Percentiles rank a stretch among this genome's conserved stretches.
Evolutionary conservation across 2,888 invertebrate species (phyloP).

Genomic region (Nomada fucata): DNA sequence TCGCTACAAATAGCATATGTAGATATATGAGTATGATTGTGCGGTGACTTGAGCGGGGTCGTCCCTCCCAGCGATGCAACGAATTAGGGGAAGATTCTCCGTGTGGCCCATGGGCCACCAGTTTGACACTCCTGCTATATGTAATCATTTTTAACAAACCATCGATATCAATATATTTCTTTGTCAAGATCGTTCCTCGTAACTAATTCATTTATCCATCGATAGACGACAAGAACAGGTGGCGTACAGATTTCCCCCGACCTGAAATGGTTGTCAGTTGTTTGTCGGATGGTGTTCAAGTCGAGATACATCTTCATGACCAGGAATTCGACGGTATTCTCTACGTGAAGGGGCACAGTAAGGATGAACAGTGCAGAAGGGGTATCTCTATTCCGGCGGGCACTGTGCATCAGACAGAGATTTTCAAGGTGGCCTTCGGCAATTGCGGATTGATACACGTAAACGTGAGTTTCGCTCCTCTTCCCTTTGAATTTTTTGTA

Average conservation of each 20-base stretch:
- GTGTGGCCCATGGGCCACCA: no score
- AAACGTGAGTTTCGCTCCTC: conserved; percentile 87
- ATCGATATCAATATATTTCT: neutral
- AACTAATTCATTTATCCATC: neutral
- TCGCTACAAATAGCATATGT: no score
- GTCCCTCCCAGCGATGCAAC: no score
- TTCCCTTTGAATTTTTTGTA: neutral
- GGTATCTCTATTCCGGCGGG: conserved; percentile 91
- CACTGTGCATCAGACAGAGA: conserved; percentile 84
- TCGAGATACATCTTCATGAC: conserved; percentile 89
- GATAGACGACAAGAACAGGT: conserved; percentile 58
- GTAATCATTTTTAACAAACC: conserved; percentile 72
- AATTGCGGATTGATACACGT: conserved; percentile 96
- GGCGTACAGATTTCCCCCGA: conserved; percentile 92
- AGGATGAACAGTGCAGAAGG: conserved; percentile 94
- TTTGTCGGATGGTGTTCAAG: conserved; percentile 95
- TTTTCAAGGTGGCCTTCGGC: conserved; percentile 95
- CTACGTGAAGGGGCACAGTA: conserved; percentile 97
- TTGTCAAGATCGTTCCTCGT: neutral
- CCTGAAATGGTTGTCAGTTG: conserved; percentile 95
- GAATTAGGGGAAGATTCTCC: no score
- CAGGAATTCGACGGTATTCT: conserved; percentile 92
- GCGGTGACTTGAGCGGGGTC: no score
- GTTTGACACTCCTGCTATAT: conserved; percentile 86
- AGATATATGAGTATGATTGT: no score